A percentile compares a stretch with the other conserved stretches of the same genome.
These are phyloP conservation scores for Garra rufa DNA, from an alignment of 2,113 vertebrate genomes.

Conservation along the genomic window DNA sequence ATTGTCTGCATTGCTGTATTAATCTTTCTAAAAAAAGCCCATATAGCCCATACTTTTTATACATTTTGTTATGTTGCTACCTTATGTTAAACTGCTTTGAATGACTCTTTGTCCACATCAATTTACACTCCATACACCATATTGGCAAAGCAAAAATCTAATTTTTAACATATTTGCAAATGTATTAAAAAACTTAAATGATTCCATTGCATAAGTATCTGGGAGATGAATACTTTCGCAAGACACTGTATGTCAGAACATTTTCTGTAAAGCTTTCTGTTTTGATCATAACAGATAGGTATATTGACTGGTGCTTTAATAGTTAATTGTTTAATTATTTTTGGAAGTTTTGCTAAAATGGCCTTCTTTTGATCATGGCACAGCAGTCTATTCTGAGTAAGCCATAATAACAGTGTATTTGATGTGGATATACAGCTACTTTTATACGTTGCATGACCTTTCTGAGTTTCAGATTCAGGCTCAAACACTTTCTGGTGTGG, in stretches of 20 bases:
- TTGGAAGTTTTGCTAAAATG: neutral
- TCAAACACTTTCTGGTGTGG: neutral
- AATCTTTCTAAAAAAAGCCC: too few species aligned
- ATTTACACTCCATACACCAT: too few species aligned
- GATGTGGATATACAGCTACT: neutral
- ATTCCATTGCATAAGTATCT: too few species aligned
- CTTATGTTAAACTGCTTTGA: too few species aligned
- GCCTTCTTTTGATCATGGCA: neutral
- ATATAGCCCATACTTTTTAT: too few species aligned
- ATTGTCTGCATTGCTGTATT: neutral
- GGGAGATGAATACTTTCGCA: too few species aligned
- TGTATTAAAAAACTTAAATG: too few species aligned
- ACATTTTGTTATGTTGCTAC: too few species aligned
- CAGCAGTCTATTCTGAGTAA: neutral
- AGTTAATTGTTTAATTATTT: neutral
- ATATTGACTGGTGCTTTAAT: too few species aligned
- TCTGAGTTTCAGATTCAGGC: neutral
- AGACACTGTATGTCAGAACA: neutral
- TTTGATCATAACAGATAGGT: neutral
- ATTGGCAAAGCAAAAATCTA: too few species aligned
- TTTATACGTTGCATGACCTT: neutral
- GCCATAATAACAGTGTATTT: neutral
- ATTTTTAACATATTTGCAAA: too few species aligned
- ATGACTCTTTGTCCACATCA: too few species aligned
- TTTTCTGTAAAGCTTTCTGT: neutral